Base-by-base conservation (phyloP, 2,888 invertebrate genomes). In the Ochropleura leucogaster region DNA sequence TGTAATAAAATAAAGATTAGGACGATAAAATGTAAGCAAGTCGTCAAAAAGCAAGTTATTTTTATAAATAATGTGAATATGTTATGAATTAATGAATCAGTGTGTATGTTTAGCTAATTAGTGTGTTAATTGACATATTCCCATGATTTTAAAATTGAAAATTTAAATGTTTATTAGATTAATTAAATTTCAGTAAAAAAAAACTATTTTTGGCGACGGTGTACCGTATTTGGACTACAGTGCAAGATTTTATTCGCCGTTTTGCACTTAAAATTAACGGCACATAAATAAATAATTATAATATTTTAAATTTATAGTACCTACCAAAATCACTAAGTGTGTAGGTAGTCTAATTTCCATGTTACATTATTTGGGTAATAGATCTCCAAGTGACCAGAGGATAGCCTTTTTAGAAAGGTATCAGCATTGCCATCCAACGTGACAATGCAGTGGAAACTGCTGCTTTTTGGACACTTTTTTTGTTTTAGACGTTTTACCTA, bases 1-100 rank as follows among this genome's bases (percentile, higher is more conserved):
- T 68, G 78, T 82, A 70, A 80, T 87, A 81, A 84, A 86, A 83
- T 71, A 71, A 69, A 79, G 83, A 88, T 88, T 80, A 68, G 16
- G 7, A 57, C 59, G 76, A 82, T 87, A 82, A 84, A 80, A 76
- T 40, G 62, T 70, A 66, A 75, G 72, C 57, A 72, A 73, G 65
- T 73, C 74, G 47, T 83, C 69, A 60, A 59, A 66, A 77, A 79
- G 77, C 74, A 55, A 87, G 75, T 70, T 83, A 83, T 87, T 83
- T 80, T 55, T 12, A 53, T 82, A 71, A 70, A 77, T 82, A 70
- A 79, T 66, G 44, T 79, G 40, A 83, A 87, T 76, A 70, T 53
- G 57, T 72, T 57, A 73, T 57, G 66, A 44, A 69, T 74, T 70
- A 70, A 72, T 72, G 69, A 64, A 49, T 69, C 68, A 47, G 16